Base-by-base conservation (phyloP, 2,113 vertebrate species). In the Odontesthes bonariensis region DNA sequence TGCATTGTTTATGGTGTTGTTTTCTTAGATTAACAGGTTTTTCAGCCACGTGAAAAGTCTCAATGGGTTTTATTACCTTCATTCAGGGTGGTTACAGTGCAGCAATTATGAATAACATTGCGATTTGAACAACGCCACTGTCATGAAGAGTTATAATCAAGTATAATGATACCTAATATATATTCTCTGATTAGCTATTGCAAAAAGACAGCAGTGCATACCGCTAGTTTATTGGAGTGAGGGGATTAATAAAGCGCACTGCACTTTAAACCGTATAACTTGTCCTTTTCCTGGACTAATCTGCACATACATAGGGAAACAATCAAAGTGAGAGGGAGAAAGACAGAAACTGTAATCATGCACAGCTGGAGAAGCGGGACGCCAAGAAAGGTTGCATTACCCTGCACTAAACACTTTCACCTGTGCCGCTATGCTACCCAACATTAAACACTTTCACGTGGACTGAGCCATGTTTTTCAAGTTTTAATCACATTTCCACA, bases 241-340 rank as follows among this genome's bases (percentile, higher is more conserved):
- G 20, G 23, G 58, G 58, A 85, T 77, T 72, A 74, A 65, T 53
- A 16, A 20, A 75, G 69, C 49, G 11, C 33, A 65, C 67, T 73
- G 77, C 72, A 86, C 74, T 67, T 73, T 64, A 44, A 68, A 77
- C 76, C 73, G 92, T 94, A 94, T 92, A 93, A 86, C 64, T 47
- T 95, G 94, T 95, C 91, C 93, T 94, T 93, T 94, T 94, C 93
- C 91, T 91, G 94, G 93, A 49, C 94, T 96, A 96, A 95, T 95
- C 95, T 96, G 94, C 88, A 89, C 93, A 89, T 94, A 94, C 87
- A 91, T 87, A 76, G 92, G 94, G 91, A 94, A 96, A 92, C 92
- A 92, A 93, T 93, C 88, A 92, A 62, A 73, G 46, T 54, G 53
- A 70, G 77, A 76, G 33, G 70, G 75, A 69, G 73, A 74, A 56